Evolutionary conservation across 2,113 vertebrate species (phyloP), one percentile per base, ranked within the genome.

Genomic region (Oryzias melastigma): DNA sequence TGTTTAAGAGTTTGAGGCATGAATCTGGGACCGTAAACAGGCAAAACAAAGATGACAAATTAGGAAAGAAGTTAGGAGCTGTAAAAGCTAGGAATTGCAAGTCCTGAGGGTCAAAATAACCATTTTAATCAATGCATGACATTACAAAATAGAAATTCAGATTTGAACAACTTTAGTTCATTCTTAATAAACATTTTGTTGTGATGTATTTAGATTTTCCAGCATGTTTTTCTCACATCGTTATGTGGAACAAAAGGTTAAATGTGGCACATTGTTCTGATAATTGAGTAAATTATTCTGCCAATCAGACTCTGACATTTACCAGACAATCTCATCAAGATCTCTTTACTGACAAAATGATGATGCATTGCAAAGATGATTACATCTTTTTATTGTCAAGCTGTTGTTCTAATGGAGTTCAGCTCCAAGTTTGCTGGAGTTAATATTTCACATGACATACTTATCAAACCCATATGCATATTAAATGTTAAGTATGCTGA

Each of bases 401-500:
- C 48, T 18, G 17, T 5, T 57, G 27, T 16, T 0, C 0, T 27
- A 16, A 61, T 27, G 27, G 29, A 17, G 51, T 40, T 15, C 47
- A 40, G 19, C 41, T 18, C n/a, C 15, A 22, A 7, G 45, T 59
- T 71, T 24, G 14, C 16, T 46, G 19, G 17, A 5, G 49, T 14
- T 44, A 16, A n/a, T 42, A 19, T 52, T 59, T 66, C 4, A n/a
- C 14, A 44, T 46, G 42, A 5, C 12, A 24, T 18, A 43, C n/a
- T 19, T 0, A 15, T 0, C 57, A 54, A 35, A 53, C 22, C 56
- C 22, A 42, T 8, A 17, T 15, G 15, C 16, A 35, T 27, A 25
- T 68, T 40, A 19, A 25, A 14, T 2, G 13, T 69, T 22, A 52
- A 54, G 64, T 53, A 14, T 68, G 56, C 25, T 4, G 59, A 58